Evolutionary conservation across 2,113 vertebrate species (phyloP), one percentile per base, ranked within the genome.

Genomic region (Proterorhinus semilunaris): DNA sequence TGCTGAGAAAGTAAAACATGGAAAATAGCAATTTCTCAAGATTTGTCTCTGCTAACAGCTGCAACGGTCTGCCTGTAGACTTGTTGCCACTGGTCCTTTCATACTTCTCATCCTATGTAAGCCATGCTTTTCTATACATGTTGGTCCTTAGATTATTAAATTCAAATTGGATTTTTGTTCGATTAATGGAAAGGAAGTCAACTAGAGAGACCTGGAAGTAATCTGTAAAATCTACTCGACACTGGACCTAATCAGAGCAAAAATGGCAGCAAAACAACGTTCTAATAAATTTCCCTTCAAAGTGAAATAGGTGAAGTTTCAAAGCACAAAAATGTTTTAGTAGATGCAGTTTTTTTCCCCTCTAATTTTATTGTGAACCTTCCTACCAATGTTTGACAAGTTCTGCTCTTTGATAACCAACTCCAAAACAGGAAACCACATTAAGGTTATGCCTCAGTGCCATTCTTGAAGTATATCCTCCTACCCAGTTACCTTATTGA

Each of bases 401-500:
- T 73, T 72, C 69, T 74, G 51, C 61, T 65, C 11, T 65, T 61
- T 57, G 71, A 10, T 52, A 46, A 68, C 66, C 36, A 48, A 58
- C 21, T 66, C n/a, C 63, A 58, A 81, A 73, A 81, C 77, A 74
- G 74, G 72, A 87, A 87, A 79, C 82, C 82, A 73, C 74, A 76
- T 53, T 61, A 72, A 36, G 74, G 78, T 71, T 83, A 67, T 36
- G 66, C 49, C 50, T 66, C 74, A 4, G 69, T 64, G 70, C 74
- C 71, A 57, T 68, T 12, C 79, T 71, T 73, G 78, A 62, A 44
- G 74, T 58, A 13, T 36, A 36, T 12, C 62, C 50, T 21, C 74
- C 76, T 69, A 68, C 59, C 43, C 67, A 10, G 43, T 64, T 68
- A 68, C 57, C 10, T 78, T 55, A 55, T 4, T 12, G 10, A 36